These are phyloP conservation scores for Ciona savignyi DNA, from an alignment of 23 tunicate genomes.

Conservation along the genomic window DNA sequence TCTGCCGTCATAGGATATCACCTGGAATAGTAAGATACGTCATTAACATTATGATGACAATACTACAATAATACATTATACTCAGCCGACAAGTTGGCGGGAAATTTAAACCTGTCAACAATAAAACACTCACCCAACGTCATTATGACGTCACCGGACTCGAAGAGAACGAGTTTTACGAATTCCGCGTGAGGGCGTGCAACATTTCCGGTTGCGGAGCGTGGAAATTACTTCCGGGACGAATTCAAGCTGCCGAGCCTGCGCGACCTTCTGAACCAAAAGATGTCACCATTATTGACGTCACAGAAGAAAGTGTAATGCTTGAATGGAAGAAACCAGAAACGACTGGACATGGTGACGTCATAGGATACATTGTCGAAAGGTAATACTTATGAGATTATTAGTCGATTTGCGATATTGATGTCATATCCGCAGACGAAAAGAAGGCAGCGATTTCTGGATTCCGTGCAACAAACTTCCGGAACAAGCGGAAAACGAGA, in stretches of 20 bases:
- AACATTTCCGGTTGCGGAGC: slow-evolving; percentile 86
- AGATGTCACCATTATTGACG: slow-evolving; percentile 38
- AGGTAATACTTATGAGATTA: slow-evolving; percentile 25
- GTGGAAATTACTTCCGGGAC: slow-evolving; percentile 78
- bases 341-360: slow-evolving; percentile 54
- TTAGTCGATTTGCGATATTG: neutral
- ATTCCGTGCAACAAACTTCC: slow-evolving; percentile 87
- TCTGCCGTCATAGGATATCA: slow-evolving; percentile 73
- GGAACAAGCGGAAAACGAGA: slow-evolving; percentile 48
- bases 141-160: slow-evolving; percentile 83
- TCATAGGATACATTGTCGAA: slow-evolving; percentile 83
- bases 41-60: neutral
- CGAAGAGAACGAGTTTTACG: slow-evolving; percentile 44
- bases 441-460: slow-evolving; percentile 83
- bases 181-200: slow-evolving; percentile 81
- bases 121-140: slow-evolving; percentile 84
- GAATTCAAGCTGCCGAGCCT: slow-evolving; percentile 65
- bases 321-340: slow-evolving; percentile 69
- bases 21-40: slow-evolving; percentile 49
- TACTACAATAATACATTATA: neutral
- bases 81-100: slow-evolving; percentile 67
- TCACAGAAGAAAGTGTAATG: slow-evolving; percentile 50
- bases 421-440: slow-evolving; percentile 37
- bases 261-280: slow-evolving; percentile 53
- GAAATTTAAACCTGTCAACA: slow-evolving; percentile 85